Evolutionary conservation across 2,888 invertebrate genomes (phyloP), one percentile per base, ranked within the genome.

Genomic region (Microctonus aethiopoides): DNA sequence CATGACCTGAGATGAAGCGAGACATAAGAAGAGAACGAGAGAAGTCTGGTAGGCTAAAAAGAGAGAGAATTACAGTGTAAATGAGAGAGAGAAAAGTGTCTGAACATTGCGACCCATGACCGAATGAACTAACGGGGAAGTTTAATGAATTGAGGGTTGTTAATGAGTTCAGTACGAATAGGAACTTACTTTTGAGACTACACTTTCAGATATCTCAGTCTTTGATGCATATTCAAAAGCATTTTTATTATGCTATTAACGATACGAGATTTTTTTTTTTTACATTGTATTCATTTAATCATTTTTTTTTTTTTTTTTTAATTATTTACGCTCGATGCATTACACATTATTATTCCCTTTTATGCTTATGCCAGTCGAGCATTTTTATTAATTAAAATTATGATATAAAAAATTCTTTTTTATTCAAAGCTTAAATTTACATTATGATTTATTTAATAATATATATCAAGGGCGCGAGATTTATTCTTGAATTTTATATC

Each of bases 131-230:
- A 72, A 73, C 74, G 73, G 71, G 68, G 59, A 75, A 71, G 71
- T 75, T 76, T 80, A 79, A 82, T 81, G 81, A 82, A 83, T 82
- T 82, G 80, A 82, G 80, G 80, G 78, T 79, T 79, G 79, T 81
- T 83, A 82, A 82, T 81, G 81, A 82, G 81, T 73, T 69, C 66
- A 54, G 66, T 32, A 68, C 62, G 59, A 72, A 60, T 64, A 41
- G 70, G 61, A 62, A 62, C 70, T 32, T 36, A 67, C 70, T 72
- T 70, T 71, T 67, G 73, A 74, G 73, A 74, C 75, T 73, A 74
- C 74, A 75, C 72, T 60, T 54, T 61, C 16, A 11, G 52, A 52
- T 13, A 22, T 59, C 41, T 10, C 9, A 46, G 29, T 24, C 20
- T 41, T 9, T 16, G 9, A 46, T 46, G 9, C 46, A 46, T 46